A percentile compares a stretch with the other conserved stretches of the same genome.
Evolutionary conservation across 2,797 vertebrate genomes (phyloP).

Genomic region (Ctenosaura bakeri): DNA sequence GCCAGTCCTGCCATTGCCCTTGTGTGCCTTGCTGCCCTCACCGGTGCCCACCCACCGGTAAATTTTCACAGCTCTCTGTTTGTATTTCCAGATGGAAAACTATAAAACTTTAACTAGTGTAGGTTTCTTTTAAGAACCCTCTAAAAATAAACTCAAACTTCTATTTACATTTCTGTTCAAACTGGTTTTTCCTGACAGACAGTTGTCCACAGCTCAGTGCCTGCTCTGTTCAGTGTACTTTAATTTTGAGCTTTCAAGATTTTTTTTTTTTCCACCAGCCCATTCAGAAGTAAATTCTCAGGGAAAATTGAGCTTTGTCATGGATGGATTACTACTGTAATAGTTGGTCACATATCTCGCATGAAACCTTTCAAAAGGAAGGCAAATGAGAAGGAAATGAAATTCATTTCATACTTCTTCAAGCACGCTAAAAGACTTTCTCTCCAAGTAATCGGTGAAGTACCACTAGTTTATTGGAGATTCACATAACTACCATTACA

Average conservation of each 20-base stretch:
- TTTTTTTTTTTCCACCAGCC: constrained; percentile 78
- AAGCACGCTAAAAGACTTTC: constrained; percentile 92
- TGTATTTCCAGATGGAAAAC: constrained; percentile 75
- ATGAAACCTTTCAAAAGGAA: constrained; percentile 94
- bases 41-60: background rate
- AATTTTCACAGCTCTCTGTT: constrained; percentile 65
- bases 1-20: background rate
- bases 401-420: constrained; percentile 99
- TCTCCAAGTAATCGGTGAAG: constrained; percentile 87
- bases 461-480: constrained; percentile 87
- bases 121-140: constrained; percentile 76
- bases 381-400: constrained; percentile 96
- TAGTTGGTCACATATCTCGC: constrained; percentile 97
- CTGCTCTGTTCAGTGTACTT: constrained; percentile 86
- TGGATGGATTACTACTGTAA: constrained; percentile 99
- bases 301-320: constrained; percentile 99
- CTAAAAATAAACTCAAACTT: constrained; percentile 80
- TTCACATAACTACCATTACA: constrained; percentile 87
- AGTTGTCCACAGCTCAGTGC: constrained; percentile 82
- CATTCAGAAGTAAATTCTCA: constrained; percentile 93
- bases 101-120: constrained; percentile 78
- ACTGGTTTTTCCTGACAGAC: constrained; percentile 84
- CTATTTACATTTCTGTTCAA: constrained; percentile 84
- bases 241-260: constrained; percentile 88
- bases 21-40: background rate